A percentile compares a stretch with the other conserved stretches of the same genome.
Evolutionary conservation across 2,888 invertebrate species (phyloP).

Genomic region (Quadriops clusia): DNA sequence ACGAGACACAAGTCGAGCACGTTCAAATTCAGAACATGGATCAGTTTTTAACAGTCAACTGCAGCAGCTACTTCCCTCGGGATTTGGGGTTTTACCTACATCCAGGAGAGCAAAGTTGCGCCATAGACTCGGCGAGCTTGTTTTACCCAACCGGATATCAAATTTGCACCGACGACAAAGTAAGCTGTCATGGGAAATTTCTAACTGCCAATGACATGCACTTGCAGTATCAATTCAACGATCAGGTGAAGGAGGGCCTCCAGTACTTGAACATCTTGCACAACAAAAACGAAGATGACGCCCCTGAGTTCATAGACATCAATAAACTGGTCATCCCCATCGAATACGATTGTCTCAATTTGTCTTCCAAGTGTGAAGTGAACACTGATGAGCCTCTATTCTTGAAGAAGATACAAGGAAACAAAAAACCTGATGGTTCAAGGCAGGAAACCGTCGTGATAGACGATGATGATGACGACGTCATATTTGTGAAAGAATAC

Average conservation of each 20-base stretch:
- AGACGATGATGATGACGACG: slow-evolving; percentile 20
- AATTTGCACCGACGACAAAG: slow-evolving; percentile 9
- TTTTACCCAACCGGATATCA: too few relatives aligned
- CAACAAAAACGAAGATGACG: slow-evolving; percentile 10
- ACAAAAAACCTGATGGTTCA: background rate
- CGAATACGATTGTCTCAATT: slow-evolving; percentile 2
- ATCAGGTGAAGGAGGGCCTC: background rate
- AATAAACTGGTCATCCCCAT: slow-evolving; percentile 13
- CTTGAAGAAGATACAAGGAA: slow-evolving; percentile 4
- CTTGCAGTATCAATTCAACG: slow-evolving; percentile 1
- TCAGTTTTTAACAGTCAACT: slow-evolving; percentile 10
- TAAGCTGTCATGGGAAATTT: slow-evolving; percentile 5
- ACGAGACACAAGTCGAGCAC: background rate
- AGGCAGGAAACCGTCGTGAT: slow-evolving; percentile 2
- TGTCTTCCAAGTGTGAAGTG: background rate
- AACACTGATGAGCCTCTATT: background rate
- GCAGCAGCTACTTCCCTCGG: slow-evolving; percentile 9
- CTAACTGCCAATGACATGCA: background rate
- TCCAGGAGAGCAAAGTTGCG: too few relatives aligned
- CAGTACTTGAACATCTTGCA: slow-evolving; percentile 3
- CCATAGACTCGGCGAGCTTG: too few relatives aligned
- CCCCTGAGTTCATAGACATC: slow-evolving; percentile 18
- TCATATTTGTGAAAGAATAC: slow-evolving; percentile 24
- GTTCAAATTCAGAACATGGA: slow-evolving; percentile 8
- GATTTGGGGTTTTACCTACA: slow-evolving; percentile 10